Conservation (phyloP, 1,140 invertebrate genomes). For the Brachionus calyciflorus region DNA sequence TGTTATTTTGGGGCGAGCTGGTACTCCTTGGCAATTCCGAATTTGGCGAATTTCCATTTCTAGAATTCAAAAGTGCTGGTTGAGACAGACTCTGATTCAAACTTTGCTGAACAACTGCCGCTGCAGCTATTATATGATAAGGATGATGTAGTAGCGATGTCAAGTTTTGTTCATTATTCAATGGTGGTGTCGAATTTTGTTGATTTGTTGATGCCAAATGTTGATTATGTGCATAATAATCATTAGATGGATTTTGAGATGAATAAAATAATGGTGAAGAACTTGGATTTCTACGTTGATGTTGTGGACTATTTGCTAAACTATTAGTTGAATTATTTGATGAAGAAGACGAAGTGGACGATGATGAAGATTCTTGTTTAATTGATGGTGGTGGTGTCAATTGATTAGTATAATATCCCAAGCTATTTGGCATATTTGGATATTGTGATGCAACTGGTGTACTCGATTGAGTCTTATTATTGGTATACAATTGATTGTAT, state of each 20-base stretch:
- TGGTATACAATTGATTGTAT: slow-evolving; percentile 11
- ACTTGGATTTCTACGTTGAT: slow-evolving; percentile 6
- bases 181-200: not conserved
- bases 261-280: slow-evolving; percentile 12
- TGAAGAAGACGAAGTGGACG: not conserved
- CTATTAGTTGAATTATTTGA: slow-evolving; percentile 38
- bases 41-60: not conserved
- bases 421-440: not conserved
- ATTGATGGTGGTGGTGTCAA: slow-evolving; percentile 42
- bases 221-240: slow-evolving; percentile 7
- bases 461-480: not conserved
- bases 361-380: not conserved
- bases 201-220: not conserved
- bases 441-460: not conserved
- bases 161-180: slow-evolving; percentile 15
- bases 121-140: slow-evolving; percentile 41
- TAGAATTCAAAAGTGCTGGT: not conserved
- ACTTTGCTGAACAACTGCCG: slow-evolving; percentile 36
- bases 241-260: not conserved
- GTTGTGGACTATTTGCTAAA: slow-evolving; percentile 38
- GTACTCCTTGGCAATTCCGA: not conserved
- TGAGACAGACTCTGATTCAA: not conserved
- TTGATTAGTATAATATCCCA: slow-evolving; percentile 41
- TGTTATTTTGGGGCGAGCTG: not conserved
- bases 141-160: slow-evolving; percentile 25